A percentile compares a stretch with the other conserved stretches of the same genome.
phyloP scores from a whole-genome alignment of 2,113 vertebrate species.

The Synchiropus splendidus region DNA sequence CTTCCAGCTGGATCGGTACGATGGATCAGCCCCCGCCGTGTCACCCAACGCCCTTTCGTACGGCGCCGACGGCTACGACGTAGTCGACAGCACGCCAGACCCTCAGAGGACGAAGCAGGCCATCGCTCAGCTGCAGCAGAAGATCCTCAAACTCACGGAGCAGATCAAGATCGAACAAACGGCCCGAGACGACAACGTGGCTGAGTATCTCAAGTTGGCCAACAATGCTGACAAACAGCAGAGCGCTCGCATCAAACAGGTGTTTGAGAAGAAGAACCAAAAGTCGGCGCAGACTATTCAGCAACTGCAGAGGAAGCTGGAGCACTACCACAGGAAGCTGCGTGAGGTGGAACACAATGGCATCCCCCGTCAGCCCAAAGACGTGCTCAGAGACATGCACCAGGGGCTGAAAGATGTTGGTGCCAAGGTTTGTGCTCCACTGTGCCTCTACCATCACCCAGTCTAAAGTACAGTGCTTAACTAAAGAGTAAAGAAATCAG shows the following conservation, averaged over 20 bases:
- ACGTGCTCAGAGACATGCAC: slow-evolving; percentile 95
- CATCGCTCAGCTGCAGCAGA: slow-evolving; percentile 92
- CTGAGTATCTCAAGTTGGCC: slow-evolving; percentile 91
- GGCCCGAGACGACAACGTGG: slow-evolving; percentile 91
- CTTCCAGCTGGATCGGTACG: slow-evolving; percentile 67
- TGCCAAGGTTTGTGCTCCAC: slow-evolving; percentile 73
- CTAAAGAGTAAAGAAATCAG: too few species aligned
- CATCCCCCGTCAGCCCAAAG: slow-evolving; percentile 88
- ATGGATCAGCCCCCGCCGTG: slow-evolving; percentile 76
- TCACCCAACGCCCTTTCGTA: slow-evolving; percentile 84
- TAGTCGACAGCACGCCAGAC: slow-evolving; percentile 84
- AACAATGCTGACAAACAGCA: slow-evolving; percentile 96
- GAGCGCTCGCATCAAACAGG: slow-evolving; percentile 93
- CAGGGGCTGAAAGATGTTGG: slow-evolving; percentile 92
- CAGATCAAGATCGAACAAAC: slow-evolving; percentile 98
- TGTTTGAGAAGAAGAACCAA: slow-evolving; percentile 99
- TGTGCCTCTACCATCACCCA: too few species aligned
- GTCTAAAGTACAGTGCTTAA: too few species aligned
- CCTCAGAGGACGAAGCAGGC: slow-evolving; percentile 94
- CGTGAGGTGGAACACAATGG: slow-evolving; percentile 93
- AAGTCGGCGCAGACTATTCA: slow-evolving; percentile 92
- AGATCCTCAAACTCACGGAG: slow-evolving; percentile 92
- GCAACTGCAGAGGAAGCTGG: slow-evolving; percentile 91
- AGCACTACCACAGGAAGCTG: slow-evolving; percentile 89
- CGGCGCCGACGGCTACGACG: slow-evolving; percentile 79